A percentile compares a stretch with the other conserved stretches of the same genome.
These are phyloP conservation scores for Cataglyphis albicans DNA, from an alignment of 2,888 invertebrate genomes.

Conservation along the genomic window DNA sequence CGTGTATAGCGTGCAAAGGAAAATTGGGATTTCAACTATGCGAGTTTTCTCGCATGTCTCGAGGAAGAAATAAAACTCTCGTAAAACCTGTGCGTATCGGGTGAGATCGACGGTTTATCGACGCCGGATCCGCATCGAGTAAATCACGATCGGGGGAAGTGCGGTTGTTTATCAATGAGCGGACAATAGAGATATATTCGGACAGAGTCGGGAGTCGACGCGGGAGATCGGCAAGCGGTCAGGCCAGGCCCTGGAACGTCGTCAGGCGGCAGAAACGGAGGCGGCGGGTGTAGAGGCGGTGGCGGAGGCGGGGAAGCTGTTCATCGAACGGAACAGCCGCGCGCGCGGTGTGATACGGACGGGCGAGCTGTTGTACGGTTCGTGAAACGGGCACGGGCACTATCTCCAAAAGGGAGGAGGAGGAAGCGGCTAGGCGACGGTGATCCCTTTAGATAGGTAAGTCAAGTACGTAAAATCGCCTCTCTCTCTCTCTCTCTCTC, in stretches of 20 bases:
- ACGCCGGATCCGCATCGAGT: not conserved
- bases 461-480: conserved; percentile 4
- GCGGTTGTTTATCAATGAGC: conserved; percentile 8
- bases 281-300: conserved; percentile 17
- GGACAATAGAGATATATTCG: not conserved
- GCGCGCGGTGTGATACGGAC: conserved; percentile 76
- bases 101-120: not conserved
- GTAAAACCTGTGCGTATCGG: not conserved
- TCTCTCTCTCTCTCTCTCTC: not conserved
- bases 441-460: conserved; percentile 63
- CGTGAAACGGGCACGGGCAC: conserved; percentile 65
- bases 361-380: conserved; percentile 75
- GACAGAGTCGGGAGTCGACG: not conserved
- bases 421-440: conserved; percentile 49
- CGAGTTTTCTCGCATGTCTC: not conserved
- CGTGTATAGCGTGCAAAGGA: not conserved
- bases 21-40: not conserved
- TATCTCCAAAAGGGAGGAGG: conserved; percentile 47
- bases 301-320: conserved; percentile 78
- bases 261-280: conserved; percentile 26
- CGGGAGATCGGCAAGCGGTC: not conserved
- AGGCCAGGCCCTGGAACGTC: not conserved
- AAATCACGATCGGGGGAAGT: not conserved
- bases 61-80: not conserved
- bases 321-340: conserved; percentile 81